Evolutionary conservation across 23 tunicate species (phyloP), one percentile per base, ranked within the genome.

Genomic region (Trididemnum miniatum): DNA sequence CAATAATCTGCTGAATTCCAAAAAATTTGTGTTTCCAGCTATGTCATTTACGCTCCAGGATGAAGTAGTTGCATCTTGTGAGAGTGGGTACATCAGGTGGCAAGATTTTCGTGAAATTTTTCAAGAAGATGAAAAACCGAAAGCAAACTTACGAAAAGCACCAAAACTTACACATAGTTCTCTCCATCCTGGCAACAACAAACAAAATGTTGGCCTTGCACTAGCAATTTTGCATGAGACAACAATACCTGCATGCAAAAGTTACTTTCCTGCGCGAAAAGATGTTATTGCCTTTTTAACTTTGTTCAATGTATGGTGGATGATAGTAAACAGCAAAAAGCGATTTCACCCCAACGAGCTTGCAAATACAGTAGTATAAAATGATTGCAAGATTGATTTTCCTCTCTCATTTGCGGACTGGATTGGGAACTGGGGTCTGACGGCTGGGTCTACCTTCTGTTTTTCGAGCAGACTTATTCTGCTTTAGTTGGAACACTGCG

Each of bases 161-260:
- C 57, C 59, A 2, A 73, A 38, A 73, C 24, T 73, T 18, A 9
- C 79, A 18, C 38, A 9, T 27, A 9, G 22, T 2, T 73, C 59
- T 38, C 30, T 73, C 28, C 79, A 73, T 73, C 59, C 79, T 7
- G 59, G 59, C 20, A 25, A 73, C 31, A 73, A 73, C 30, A 73
- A 73, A 9, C 79, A 73, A 73, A 73, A 73, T 73, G 79, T 39
- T 2, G 38, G 20, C 24, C 31, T 73, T 15, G 79, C 79, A 12
- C 31, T 37, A 39, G 15, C 31, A 5, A 73, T 73, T 20, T 73
- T 73, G 37, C 59, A 73, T 73, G 59, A 73, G 4, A 37, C 79
- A 23, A 73, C 79, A 3, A 39, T 39, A 37, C 59, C 79, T 20
- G 59, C 59, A 3, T 73, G 57, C 30, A 73, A 37, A 73, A 24